Evolutionary conservation across 1,140 invertebrate genomes (phyloP).

Genomic region (Rhyzopertha dominica): DNA sequence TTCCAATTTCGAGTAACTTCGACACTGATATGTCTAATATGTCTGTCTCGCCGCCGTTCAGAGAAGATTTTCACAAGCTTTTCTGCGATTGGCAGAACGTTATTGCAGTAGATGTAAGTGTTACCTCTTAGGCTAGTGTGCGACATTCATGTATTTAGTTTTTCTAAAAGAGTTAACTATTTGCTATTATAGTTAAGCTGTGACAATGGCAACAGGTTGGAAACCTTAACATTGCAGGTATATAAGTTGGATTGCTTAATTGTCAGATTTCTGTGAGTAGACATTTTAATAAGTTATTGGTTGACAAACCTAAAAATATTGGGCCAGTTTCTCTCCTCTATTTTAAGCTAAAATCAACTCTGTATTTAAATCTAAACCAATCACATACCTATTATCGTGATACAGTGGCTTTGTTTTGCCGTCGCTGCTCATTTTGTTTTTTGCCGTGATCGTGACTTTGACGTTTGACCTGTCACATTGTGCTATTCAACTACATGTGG

Average conservation of each 20-base stretch:
- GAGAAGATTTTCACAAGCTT: slow-evolving; percentile 9
- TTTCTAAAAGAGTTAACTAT: background rate
- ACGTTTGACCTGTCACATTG: too few relatives aligned
- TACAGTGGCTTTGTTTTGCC: too few relatives aligned
- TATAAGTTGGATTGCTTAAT: background rate
- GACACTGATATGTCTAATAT: slow-evolving; percentile 4
- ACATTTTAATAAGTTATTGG: background rate
- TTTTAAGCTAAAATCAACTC: too few relatives aligned
- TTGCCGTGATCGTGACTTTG: too few relatives aligned
- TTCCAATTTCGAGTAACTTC: too few relatives aligned
- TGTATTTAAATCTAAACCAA: too few relatives aligned
- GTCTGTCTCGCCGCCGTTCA: slow-evolving; percentile 1
- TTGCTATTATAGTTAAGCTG: slow-evolving; percentile 20
- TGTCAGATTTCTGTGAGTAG: background rate
- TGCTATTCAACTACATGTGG: too few relatives aligned
- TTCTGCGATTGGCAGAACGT: slow-evolving; percentile 8
- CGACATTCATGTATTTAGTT: slow-evolving; percentile 1
- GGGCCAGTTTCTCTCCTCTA: too few relatives aligned
- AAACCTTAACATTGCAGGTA: slow-evolving; percentile 5
- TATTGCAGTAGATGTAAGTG: slow-evolving; percentile 13
- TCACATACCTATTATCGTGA: too few relatives aligned
- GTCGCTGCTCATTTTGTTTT: too few relatives aligned
- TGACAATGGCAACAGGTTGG: slow-evolving; percentile 2
- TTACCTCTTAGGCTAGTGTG: background rate
- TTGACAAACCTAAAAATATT: background rate